Evolutionary conservation across 2,113 vertebrate species (phyloP).

Genomic region (human (Homo sapiens)): DNA sequence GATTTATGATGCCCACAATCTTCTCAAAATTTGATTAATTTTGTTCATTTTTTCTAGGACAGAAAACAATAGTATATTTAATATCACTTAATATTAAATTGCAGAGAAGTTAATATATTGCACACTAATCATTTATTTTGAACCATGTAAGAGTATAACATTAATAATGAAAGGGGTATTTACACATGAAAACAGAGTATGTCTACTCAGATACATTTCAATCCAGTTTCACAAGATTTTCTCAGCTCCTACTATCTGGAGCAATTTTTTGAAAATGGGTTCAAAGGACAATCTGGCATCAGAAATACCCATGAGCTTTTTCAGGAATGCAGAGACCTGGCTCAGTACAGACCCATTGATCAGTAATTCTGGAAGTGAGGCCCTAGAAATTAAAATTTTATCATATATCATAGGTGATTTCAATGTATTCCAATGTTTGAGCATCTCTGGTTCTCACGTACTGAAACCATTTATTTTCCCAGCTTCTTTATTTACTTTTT

Average conservation of each 20-base stretch:
- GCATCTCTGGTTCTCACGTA: background rate
- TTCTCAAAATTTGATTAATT: constrained; percentile 60
- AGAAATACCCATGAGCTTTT: background rate
- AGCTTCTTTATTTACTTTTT: background rate
- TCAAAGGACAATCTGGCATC: background rate
- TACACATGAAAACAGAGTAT: background rate
- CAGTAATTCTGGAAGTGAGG: background rate
- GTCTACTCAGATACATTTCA: background rate
- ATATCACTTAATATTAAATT: constrained; percentile 22
- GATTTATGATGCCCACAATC: constrained; percentile 50
- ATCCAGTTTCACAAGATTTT: background rate
- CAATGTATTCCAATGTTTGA: background rate
- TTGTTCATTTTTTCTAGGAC: constrained; percentile 5
- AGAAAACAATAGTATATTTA: constrained; percentile 56
- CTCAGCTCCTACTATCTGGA: background rate
- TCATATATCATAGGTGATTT: background rate
- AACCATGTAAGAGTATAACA: background rate
- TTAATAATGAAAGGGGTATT: background rate
- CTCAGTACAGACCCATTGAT: background rate
- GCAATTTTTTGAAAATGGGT: background rate
- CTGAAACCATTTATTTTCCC: background rate
- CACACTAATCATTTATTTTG: constrained; percentile 25
- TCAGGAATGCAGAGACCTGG: background rate
- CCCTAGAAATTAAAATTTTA: background rate
- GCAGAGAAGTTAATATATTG: background rate